Conservation (phyloP, 2,113 vertebrate genomes). For the Larimichthys polyactis region DNA sequence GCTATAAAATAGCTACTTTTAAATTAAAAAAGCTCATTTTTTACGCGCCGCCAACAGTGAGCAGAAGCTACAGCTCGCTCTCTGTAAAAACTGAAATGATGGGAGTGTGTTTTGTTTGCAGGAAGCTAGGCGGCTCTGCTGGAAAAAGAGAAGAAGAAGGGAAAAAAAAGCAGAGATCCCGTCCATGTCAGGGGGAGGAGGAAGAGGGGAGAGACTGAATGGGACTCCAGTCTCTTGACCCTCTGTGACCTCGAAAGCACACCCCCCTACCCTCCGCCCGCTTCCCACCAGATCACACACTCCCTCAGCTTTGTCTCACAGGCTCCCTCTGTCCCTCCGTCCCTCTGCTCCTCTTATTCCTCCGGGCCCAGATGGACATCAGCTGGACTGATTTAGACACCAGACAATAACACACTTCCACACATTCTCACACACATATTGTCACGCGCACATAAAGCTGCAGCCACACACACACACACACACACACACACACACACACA, state of each 20-base stretch:
- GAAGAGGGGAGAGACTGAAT: background rate
- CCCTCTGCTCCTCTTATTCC: conserved; percentile 54
- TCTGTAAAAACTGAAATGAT: no score
- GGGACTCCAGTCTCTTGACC: conserved; percentile 54
- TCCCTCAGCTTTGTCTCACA: conserved; percentile 57
- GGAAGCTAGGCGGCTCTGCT: background rate
- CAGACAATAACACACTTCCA: conserved; percentile 61
- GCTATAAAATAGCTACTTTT: no score
- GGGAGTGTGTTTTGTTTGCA: no score
- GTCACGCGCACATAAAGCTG: conserved; percentile 34
- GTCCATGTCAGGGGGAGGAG: background rate
- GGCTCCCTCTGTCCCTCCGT: conserved; percentile 39
- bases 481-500: background rate
- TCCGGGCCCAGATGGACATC: conserved; percentile 72
- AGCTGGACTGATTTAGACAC: conserved; percentile 57
- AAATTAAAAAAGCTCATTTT: no score
- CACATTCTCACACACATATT: conserved; percentile 46
- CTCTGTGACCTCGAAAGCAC: conserved; percentile 28
- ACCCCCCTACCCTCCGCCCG: conserved; percentile 16
- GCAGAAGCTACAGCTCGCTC: no score
- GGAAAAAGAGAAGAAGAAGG: background rate
- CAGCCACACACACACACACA: background rate
- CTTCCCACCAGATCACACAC: conserved; percentile 45
- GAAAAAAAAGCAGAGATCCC: background rate
- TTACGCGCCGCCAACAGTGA: no score